Base-by-base conservation (phyloP, 2,113 vertebrate genomes). In the Mandrillus leucophaeus region DNA sequence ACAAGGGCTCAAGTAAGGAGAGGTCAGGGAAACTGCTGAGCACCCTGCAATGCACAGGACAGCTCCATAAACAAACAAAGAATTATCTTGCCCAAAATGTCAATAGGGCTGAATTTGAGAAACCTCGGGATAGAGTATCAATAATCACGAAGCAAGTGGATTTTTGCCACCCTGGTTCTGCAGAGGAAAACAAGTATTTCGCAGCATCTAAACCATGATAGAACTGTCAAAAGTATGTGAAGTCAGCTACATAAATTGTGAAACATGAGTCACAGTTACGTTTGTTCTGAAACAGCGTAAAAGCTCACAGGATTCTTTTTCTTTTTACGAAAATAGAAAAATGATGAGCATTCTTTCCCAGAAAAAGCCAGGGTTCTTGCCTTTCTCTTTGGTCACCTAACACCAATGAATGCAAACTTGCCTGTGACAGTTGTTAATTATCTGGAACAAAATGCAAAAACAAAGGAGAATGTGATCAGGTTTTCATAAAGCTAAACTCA, bases 191-290 rank as follows among this genome's bases (percentile, higher is more conserved):
- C 94, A 97, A 95, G 97, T 93, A 96, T 84, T 93, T 97, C 14
- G 10, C 95, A 96, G 95, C 85, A 88, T 91, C 96, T 55, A 64
- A 96, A 93, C 94, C 88, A 96, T 90, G 96, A 96, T 90, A 78
- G 95, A 97, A 94, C 95, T 95, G 97, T 98, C 97, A 96, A 43
- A 94, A 90, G 88, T 18, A 78, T 88, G 96, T 79, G 97, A 94
- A 86, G 81, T 6, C 18, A 0, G 84, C 90, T 85, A 66, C 85
- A 59, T 82, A 97, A 97, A 97, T 97, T 88, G 98, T 97, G 96
- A 96, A 96, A 45, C 92, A 57, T 97, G 95, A 98, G 93, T 96
- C 98, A 85, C 18, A 7, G 64, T 35, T 27, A 50, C 48, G 84
- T 96, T 97, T 98, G 84, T 94, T 96, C 95, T 45, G 59, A 57